Percentiles rank a stretch among this genome's conserved stretches.
phyloP scores from a whole-genome alignment of 2,888 invertebrate species.

The Conops quadrifasciatus region DNA sequence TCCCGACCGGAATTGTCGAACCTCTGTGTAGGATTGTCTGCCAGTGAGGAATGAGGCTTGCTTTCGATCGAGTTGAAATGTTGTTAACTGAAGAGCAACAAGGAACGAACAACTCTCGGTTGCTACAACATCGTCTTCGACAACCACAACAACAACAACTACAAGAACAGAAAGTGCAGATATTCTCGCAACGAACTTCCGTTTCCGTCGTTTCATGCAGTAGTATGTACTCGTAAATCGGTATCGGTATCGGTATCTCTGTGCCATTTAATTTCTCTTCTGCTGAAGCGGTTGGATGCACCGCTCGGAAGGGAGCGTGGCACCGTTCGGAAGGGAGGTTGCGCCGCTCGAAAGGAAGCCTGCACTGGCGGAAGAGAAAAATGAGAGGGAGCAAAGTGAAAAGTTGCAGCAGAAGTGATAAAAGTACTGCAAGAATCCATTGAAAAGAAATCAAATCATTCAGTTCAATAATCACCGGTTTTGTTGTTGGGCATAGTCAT shows the following conservation, averaged over 20 bases:
- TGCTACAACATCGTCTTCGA: neutral
- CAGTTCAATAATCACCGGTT: constrained; percentile 62
- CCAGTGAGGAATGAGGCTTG: neutral
- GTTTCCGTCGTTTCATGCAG: constrained; percentile 28
- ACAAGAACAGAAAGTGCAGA: constrained; percentile 5
- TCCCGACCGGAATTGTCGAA: neutral
- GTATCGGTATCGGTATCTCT: neutral
- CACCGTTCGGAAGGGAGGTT: too few species aligned
- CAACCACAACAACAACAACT: constrained; percentile 21
- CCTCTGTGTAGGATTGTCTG: neutral
- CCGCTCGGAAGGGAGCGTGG: too few species aligned
- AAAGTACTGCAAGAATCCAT: constrained; percentile 34
- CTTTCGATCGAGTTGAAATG: constrained; percentile 8
- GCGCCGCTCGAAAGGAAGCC: too few species aligned
- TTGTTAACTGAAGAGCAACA: neutral
- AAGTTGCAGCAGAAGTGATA: constrained; percentile 4
- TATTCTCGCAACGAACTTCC: constrained; percentile 25
- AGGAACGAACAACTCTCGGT: neutral
- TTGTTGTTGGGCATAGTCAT: too few species aligned
- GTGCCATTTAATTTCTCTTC: too few species aligned
- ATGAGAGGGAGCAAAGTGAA: neutral
- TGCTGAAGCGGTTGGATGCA: too few species aligned
- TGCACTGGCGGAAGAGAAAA: neutral
- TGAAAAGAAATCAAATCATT: constrained; percentile 62
- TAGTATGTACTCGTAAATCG: neutral